Evolutionary conservation across 2,797 vertebrate species (phyloP), one percentile per base, ranked within the genome.

Genomic region (Microctenopoma steveboyesi): DNA sequence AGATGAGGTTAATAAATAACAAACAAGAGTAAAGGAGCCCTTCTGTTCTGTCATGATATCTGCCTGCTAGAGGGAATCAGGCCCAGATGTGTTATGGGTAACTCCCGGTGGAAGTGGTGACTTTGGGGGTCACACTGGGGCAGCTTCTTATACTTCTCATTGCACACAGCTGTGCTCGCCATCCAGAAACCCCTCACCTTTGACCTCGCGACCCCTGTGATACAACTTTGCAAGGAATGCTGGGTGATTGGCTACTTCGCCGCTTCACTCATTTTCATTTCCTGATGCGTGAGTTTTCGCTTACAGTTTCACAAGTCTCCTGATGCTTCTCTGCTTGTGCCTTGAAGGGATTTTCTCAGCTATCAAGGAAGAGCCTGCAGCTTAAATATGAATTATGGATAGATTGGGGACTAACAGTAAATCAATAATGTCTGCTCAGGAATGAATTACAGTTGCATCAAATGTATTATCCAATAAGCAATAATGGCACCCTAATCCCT

Each of bases 71-170:
- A 40, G 54, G 72, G 86, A 94, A 94, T 92, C 84, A 92, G 88
- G 81, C 80, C 91, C 92, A 94, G 92, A 94, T 95, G 94, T 94
- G 89, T 89, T 90, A 83, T 90, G 84, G 84, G 90, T 86, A 88
- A 81, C 83, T 85, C 86, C 79, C 39, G 57, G 73, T 90, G 79
- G 89, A 91, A 87, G 87, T 46, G 59, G 84, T 71, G 86, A 88
- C 84, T 90, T 27, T 18, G 46, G 74, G 84, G 92, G 93, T 94
- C 93, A 93, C 10, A 48, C 69, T 47, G 78, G 82, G 89, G 79
- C 52, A 72, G 72, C 70, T 80, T 80, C 68, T 84, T 85, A 70
- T 51, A 52, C 79, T 88, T 82, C 87, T 94, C 92, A 92, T 92
- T 93, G 91, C 87, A 82, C 81, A 89, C 92, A 94, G 92, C 92